Evolutionary conservation across 1,140 invertebrate genomes (phyloP), one percentile per base, ranked within the genome.

Genomic region (Eurosta solidaginis): DNA sequence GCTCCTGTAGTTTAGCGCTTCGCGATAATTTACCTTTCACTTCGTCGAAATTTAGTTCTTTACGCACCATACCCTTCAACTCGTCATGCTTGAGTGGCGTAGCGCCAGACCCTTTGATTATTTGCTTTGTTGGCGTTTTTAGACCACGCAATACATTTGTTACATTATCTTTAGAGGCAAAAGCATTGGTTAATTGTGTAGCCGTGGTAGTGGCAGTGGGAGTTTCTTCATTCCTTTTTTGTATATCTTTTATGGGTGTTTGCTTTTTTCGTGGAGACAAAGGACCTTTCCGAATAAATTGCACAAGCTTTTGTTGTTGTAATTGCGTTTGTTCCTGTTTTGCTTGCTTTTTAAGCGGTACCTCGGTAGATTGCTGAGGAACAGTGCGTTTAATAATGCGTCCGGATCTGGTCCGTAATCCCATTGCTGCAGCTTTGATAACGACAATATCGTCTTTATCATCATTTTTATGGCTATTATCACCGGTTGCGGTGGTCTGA

Each of bases 1-100:
- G 81, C 83, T 94, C 92, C 52, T 89, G 89, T 76, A 94, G 85
- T 80, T 92, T 90, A 47, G 90, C 89, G 81, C 92, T 93, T 25
- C 90, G 89, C 47, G 88, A 88, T 25, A 94, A 86, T 82, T 90
- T 92, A 49, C 89, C 90, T 82, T 91, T 92, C 1, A 94, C 91
- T 78, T 94, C 92, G 47, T 90, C 90, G 9, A 94, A 88, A 81
- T 89, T 92, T 17, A 93, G 84, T 78, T 92, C 91, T 74, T 91
- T 90, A 1, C 86, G 85, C 40, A 90, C 85, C 79, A 82, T 44
- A 3, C 80, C 86, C 49, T 89, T 89, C 74, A 90, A 82, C 17
- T 84, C 83, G 47, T 78, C 42, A 9, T 84, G 78, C 74, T 84
- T 86, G 25, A 85, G 74, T 29, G 84, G 84, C 7, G 82, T 82